Conservation (phyloP, 2,888 invertebrate genomes). For the Piscicola geometra region DNA sequence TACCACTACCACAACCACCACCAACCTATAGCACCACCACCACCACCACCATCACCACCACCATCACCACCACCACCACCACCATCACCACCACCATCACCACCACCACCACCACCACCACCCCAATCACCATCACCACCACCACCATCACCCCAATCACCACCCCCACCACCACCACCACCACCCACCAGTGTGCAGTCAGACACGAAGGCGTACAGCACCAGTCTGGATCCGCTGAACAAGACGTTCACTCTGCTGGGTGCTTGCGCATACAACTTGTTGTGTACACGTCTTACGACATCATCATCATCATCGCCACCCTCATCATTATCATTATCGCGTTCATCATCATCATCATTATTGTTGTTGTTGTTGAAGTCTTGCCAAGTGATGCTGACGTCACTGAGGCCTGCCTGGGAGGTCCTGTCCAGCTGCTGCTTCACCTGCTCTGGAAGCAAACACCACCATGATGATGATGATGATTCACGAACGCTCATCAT, state of each 20-base stretch:
- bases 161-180: background rate
- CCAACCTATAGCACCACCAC: too few relatives aligned
- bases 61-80: too few relatives aligned
- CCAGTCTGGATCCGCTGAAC: conserved; percentile 53
- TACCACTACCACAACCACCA: too few relatives aligned
- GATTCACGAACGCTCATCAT: too few relatives aligned
- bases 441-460: conserved; percentile 37
- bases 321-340: too few relatives aligned
- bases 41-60: too few relatives aligned
- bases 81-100: too few relatives aligned
- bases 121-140: too few relatives aligned
- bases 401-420: conserved; percentile 51
- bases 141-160: background rate
- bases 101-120: background rate
- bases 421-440: conserved; percentile 49
- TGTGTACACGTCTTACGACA: too few relatives aligned
- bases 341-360: conserved; percentile 24
- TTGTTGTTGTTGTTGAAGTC: conserved; percentile 47
- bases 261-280: conserved; percentile 46
- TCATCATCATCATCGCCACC: too few relatives aligned
- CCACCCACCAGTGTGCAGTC: conserved; percentile 52
- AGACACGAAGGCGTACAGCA: conserved; percentile 53
- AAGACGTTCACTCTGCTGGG: conserved; percentile 52
- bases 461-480: background rate
- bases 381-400: conserved; percentile 53